phyloP scores from a whole-genome alignment of 2,797 vertebrate species.

The Oophaga sylvatica region DNA sequence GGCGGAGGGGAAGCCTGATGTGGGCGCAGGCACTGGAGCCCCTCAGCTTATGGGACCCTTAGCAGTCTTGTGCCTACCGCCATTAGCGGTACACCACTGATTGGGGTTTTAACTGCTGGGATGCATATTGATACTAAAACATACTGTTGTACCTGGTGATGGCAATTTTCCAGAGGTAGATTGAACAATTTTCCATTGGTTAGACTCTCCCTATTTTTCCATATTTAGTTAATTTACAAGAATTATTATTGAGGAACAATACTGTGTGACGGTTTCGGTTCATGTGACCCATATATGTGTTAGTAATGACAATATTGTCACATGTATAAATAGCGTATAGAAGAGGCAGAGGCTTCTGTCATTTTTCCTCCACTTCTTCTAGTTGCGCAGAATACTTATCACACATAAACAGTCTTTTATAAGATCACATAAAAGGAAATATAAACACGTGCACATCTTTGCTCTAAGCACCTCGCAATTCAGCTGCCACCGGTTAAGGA shows the following conservation, averaged over 20 bases:
- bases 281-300: background rate
- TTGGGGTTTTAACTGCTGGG: too few relatives aligned
- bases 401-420: background rate
- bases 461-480: background rate
- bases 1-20: too few relatives aligned
- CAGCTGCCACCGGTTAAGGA: background rate
- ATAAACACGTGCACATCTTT: conserved; percentile 5
- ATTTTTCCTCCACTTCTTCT: background rate
- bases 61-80: too few relatives aligned
- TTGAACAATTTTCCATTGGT: background rate
- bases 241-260: background rate
- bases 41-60: too few relatives aligned
- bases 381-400: background rate
- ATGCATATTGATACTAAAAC: too few relatives aligned
- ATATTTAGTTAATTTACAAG: background rate
- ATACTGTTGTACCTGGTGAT: too few relatives aligned
- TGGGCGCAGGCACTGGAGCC: too few relatives aligned
- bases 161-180: background rate
- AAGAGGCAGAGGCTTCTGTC: background rate
- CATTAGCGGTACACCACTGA: too few relatives aligned
- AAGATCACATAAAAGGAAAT: conserved; percentile 21
- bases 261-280: background rate
- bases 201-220: background rate
- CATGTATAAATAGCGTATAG: background rate
- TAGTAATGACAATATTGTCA: background rate